phyloP scores from a whole-genome alignment of 35 echinoderm and acorn worm species.

The Amphiura filiformis region DNA sequence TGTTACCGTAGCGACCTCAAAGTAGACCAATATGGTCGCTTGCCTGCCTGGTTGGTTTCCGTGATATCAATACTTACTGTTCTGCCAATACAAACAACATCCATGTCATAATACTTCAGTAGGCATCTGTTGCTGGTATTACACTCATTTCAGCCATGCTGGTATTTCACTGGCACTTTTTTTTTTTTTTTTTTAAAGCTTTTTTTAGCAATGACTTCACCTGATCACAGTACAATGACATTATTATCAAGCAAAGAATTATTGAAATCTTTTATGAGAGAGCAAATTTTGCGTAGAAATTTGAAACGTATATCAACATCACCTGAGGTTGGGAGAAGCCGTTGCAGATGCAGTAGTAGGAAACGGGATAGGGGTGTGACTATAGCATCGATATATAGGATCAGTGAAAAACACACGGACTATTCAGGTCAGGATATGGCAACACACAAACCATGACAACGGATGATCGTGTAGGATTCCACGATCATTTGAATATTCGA shows the following conservation, averaged over 20 bases:
- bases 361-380: slow-evolving; percentile 6
- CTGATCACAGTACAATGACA: background rate
- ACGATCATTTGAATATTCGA: background rate
- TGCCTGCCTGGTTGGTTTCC: background rate
- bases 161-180: too few relatives aligned
- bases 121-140: too few relatives aligned
- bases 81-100: background rate
- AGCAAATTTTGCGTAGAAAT: background rate
- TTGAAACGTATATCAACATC: background rate
- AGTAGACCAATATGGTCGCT: background rate
- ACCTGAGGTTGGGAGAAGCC: background rate
- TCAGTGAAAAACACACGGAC: background rate
- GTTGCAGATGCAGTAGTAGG: background rate
- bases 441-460: background rate
- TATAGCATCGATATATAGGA: background rate
- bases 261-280: background rate
- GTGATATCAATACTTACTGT: background rate
- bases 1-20: background rate
- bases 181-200: too few relatives aligned
- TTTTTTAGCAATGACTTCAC: too few relatives aligned
- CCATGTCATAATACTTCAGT: too few relatives aligned
- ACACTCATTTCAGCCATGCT: too few relatives aligned
- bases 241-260: too few relatives aligned
- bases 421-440: background rate
- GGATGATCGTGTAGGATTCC: background rate